A percentile compares a stretch with the other conserved stretches of the same genome.
Evolutionary conservation across 2,888 invertebrate species (phyloP).

Genomic region (Melinaea menophilus): DNA sequence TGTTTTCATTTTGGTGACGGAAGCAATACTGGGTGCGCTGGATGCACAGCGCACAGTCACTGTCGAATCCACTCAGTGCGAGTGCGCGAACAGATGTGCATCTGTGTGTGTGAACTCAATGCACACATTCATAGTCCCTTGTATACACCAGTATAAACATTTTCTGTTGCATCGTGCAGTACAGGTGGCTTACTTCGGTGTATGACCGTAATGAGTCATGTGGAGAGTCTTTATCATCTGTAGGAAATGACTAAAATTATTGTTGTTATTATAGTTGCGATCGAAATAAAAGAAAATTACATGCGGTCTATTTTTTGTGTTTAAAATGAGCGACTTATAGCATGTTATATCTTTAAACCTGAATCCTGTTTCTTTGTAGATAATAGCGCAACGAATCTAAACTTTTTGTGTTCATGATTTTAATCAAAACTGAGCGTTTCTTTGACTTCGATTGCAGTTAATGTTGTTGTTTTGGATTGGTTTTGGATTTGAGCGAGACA

Average conservation of each 20-base stretch:
- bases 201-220: slow-evolving; percentile 2
- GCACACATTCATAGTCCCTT: too few species aligned
- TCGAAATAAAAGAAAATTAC: too few species aligned
- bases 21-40: slow-evolving; percentile 34
- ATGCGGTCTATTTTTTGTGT: too few species aligned
- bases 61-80: too few species aligned
- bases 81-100: too few species aligned
- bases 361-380: slow-evolving; percentile 15
- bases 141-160: too few species aligned
- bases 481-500: too few species aligned
- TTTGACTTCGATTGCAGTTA: not conserved
- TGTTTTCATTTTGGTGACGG: slow-evolving; percentile 30
- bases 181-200: slow-evolving; percentile 1
- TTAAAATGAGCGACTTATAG: not conserved
- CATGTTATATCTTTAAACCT: not conserved
- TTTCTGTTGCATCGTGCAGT: not conserved
- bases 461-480: not conserved
- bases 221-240: too few species aligned
- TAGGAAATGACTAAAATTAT: too few species aligned
- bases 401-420: slow-evolving; percentile 20
- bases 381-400: slow-evolving; percentile 10
- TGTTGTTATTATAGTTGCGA: too few species aligned
- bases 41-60: too few species aligned
- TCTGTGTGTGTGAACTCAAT: too few species aligned
- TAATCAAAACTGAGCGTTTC: not conserved